phyloP scores from a whole-genome alignment of 2,888 invertebrate genomes.

The Monopis laevigella region DNA sequence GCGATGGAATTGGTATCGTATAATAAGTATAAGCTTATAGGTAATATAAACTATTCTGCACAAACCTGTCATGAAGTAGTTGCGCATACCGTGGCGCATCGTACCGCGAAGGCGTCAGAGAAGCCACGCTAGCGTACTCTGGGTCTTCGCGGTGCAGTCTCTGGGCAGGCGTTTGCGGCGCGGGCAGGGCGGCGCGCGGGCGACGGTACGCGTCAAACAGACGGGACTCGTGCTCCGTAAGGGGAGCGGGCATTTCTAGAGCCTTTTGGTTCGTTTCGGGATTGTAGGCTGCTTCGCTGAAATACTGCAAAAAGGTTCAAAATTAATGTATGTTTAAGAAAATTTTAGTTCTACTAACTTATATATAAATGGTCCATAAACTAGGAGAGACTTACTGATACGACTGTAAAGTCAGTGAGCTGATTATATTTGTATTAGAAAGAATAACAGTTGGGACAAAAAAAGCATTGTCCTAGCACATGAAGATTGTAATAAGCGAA shows the following conservation, averaged over 20 bases:
- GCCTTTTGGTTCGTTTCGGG: constrained; percentile 83
- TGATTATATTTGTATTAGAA: too few species aligned
- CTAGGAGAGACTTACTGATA: too few species aligned
- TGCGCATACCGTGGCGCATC: constrained; percentile 38
- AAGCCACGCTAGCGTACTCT: constrained; percentile 56
- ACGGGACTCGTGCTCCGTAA: constrained; percentile 58
- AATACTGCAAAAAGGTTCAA: constrained; percentile 71
- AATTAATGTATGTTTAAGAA: not conserved
- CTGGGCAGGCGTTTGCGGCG: constrained; percentile 37
- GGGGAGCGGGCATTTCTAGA: constrained; percentile 56
- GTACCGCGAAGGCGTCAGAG: constrained; percentile 44
- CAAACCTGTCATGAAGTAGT: constrained; percentile 53
- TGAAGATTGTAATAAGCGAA: too few species aligned
- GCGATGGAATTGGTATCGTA: too few species aligned
- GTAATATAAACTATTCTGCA: not conserved
- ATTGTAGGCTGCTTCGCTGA: constrained; percentile 90
- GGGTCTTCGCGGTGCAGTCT: constrained; percentile 42
- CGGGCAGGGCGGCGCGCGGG: constrained; percentile 45
- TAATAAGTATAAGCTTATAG: too few species aligned
- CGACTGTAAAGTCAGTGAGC: too few species aligned
- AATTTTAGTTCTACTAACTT: not conserved
- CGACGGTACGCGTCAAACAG: constrained; percentile 60
- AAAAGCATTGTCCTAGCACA: too few species aligned
- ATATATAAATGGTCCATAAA: too few species aligned
- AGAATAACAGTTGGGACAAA: too few species aligned